Base-by-base conservation (phyloP, 2,888 invertebrate genomes). In the Ichneumoninae sp. region DNA sequence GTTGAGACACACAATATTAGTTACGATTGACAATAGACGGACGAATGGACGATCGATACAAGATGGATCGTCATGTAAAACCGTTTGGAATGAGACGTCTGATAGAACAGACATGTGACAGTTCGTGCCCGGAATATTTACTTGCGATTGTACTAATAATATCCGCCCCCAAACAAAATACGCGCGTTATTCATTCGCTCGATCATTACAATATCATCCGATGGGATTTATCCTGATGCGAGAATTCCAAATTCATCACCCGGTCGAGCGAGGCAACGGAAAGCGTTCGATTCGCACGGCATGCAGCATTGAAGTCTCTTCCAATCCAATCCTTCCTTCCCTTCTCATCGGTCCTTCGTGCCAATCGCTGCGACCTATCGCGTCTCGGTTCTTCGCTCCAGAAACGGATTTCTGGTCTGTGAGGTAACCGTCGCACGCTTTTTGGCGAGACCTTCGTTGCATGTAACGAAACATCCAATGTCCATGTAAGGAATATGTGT, bases 241-340 rank as follows among this genome's bases (percentile, higher is more conserved):
- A 63, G 30, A 16, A 63, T 63, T n/a, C 66, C 52, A 70, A 19
- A 40, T 13, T 63, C 50, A 70, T 76, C 30, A 66, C 36, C 26
- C 30, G 36, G 79, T 52, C 70, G 70, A 76, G 69, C 36, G 66
- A 40, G 60, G 70, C 60, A 63, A 77, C 63, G 70, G 22, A 65
- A 76, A 63, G 79, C 81, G 74, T 87, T 86, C 87, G 86, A 87
- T 87, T 85, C 74, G 50, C 84, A 68, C 81, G 22, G 73, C 69
- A 79, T 83, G 86, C 85, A 87, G 89, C 89, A 89, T 89, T 89
- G 89, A 89, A 89, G 87, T 89, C 89, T 89, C 89, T 89, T 84
- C 87, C 86, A 86, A 83, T 86, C 85, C 86, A 85, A 83, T 86
- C 86, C 83, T 83, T 69, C 47, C 87, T 22, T 82, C 54, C 63